Conservation (phyloP, 2,113 vertebrate species). For the Carettochelys insculpta region DNA sequence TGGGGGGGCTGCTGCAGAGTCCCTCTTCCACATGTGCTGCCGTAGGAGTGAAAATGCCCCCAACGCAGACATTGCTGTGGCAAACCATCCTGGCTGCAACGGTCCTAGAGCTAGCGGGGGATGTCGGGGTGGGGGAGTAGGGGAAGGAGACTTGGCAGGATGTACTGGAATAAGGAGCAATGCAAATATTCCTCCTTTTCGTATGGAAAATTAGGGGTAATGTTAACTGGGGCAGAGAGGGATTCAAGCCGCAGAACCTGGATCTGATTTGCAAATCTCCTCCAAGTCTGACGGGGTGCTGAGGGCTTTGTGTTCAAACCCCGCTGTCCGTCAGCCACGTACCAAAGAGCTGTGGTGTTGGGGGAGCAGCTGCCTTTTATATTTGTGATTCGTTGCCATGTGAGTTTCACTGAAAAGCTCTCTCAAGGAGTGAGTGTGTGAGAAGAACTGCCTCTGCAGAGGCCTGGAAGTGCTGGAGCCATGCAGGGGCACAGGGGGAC, state of each 20-base stretch:
- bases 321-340: not conserved
- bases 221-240: not conserved
- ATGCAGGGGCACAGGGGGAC: not conserved
- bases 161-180: accelerated
- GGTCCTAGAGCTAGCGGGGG: not conserved
- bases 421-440: not conserved
- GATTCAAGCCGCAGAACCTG: not conserved
- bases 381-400: not conserved
- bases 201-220: not conserved
- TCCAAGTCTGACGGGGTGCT: not conserved
- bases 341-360: not conserved
- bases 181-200: not conserved
- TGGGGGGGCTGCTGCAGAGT: not conserved
- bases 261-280: not conserved
- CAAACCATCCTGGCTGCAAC: not conserved
- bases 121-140: too few species aligned
- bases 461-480: not conserved
- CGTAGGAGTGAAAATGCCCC: not conserved
- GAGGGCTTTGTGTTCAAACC: not conserved
- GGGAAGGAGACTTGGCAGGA: not conserved
- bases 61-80: not conserved
- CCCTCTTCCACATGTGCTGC: not conserved
- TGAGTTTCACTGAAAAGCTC: not conserved
- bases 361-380: not conserved
- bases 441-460: not conserved